Conservation (phyloP, 2,888 invertebrate species). For the Patella caerulea region DNA sequence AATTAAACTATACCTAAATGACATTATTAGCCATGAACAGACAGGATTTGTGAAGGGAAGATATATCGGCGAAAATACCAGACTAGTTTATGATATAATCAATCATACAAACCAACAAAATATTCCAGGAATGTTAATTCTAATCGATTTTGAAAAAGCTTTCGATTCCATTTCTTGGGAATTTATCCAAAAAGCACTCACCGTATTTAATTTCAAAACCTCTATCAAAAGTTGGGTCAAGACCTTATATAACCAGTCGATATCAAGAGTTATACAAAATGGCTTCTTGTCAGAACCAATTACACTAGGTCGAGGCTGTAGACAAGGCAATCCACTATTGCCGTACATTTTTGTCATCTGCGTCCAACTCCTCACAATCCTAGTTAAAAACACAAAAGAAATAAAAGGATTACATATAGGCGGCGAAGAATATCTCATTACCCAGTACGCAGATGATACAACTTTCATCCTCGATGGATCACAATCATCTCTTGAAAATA, state of each 20-base stretch:
- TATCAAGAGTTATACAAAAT: neutral
- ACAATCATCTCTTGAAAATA: no score
- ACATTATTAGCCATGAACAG: slow-evolving; percentile 10
- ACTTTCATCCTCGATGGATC: no score
- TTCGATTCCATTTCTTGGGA: slow-evolving; percentile 19
- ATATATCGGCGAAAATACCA: slow-evolving; percentile 18
- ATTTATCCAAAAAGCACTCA: slow-evolving; percentile 8
- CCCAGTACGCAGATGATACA: no score
- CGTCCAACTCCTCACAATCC: slow-evolving; percentile 17
- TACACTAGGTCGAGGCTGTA: slow-evolving; percentile 8
- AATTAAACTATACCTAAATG: slow-evolving; percentile 1
- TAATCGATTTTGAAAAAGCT: slow-evolving; percentile 22
- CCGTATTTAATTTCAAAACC: slow-evolving; percentile 2
- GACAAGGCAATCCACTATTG: slow-evolving; percentile 5
- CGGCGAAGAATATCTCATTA: no score
- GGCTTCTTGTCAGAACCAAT: neutral
- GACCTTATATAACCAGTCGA: neutral
- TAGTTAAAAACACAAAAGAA: no score
- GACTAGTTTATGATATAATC: slow-evolving; percentile 14
- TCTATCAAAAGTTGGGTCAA: neutral
- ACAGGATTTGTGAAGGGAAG: slow-evolving; percentile 18
- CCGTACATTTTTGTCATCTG: slow-evolving; percentile 21
- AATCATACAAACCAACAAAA: neutral
- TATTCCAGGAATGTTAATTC: slow-evolving; percentile 3
- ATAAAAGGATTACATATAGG: no score